Conservation (phyloP, 2,888 invertebrate species). For the Acrocyrtus sp. region DNA sequence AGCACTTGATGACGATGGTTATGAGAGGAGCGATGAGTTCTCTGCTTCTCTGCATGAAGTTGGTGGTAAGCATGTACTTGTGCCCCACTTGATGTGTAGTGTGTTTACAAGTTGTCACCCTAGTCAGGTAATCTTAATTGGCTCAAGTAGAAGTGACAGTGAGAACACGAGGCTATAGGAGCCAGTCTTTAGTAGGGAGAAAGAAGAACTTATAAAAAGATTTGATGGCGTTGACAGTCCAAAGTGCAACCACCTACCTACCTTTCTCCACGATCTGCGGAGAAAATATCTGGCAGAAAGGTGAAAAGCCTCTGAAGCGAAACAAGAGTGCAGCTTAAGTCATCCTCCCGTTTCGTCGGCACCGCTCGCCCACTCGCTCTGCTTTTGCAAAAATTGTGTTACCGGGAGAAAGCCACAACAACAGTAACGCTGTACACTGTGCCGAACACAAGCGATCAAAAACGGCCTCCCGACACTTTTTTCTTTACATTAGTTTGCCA, state of each 20-base stretch:
- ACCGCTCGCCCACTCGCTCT: conserved; percentile 9
- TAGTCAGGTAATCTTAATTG: conserved; percentile 41
- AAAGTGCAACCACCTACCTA: conserved; percentile 11
- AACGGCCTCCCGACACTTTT: not conserved
- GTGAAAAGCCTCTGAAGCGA: conserved; percentile 8
- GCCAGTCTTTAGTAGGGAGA: no score
- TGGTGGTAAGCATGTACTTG: no score
- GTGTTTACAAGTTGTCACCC: conserved; percentile 51
- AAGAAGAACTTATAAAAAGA: conserved; percentile 36
- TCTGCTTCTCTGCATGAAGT: no score
- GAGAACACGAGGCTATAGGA: no score
- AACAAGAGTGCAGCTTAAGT: conserved; percentile 34
- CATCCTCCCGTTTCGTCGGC: conserved; percentile 19
- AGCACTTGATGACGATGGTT: no score
- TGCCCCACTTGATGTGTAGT: no score
- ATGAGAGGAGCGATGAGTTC: no score
- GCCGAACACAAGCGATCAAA: not conserved
- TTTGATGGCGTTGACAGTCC: conserved; percentile 40
- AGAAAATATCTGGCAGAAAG: conserved; percentile 16
- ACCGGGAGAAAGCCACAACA: not conserved
- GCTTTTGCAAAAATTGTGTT: conserved; percentile 3
- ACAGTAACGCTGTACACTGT: no score
- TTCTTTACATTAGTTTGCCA: no score
- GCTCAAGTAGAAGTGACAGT: conserved; percentile 38
- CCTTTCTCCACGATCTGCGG: not conserved